Conservation (phyloP, 2,797 vertebrate genomes). For the Saxicola maurus region DNA sequence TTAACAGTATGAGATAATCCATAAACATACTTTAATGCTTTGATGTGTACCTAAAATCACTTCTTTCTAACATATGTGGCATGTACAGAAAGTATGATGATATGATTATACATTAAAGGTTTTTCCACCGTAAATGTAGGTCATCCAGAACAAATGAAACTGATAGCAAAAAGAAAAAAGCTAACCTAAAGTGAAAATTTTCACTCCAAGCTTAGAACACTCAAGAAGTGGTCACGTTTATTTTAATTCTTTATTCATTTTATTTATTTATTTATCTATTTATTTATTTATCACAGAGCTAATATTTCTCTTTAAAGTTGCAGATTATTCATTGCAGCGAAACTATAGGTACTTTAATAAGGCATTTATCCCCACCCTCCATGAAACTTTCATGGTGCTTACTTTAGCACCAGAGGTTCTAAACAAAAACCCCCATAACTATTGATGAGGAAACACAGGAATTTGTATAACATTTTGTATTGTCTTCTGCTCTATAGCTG, state of each 20-base stretch:
- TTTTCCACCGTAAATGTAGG: slow-evolving; percentile 16
- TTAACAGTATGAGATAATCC: background rate
- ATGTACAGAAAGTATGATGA: slow-evolving; percentile 1
- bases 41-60: background rate
- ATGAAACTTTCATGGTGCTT: background rate
- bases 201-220: background rate
- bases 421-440: background rate
- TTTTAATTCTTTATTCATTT: background rate
- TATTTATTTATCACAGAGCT: background rate
- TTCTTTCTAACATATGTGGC: background rate
- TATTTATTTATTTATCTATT: background rate
- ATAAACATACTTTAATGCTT: slow-evolving; percentile 23
- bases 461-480: background rate
- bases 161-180: background rate
- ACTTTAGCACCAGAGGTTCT: background rate
- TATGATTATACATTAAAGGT: slow-evolving; percentile 26
- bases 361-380: rapidly evolving
- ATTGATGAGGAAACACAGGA: background rate
- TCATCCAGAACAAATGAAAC: slow-evolving; percentile 34
- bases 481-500: background rate
- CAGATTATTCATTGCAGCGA: background rate
- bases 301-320: background rate
- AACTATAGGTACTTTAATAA: background rate
- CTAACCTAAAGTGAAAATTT: background rate
- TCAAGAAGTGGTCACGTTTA: background rate